Evolutionary conservation across 2,113 vertebrate genomes (phyloP), one percentile per base, ranked within the genome.

Genomic region (Eptatretus burgeri): DNA sequence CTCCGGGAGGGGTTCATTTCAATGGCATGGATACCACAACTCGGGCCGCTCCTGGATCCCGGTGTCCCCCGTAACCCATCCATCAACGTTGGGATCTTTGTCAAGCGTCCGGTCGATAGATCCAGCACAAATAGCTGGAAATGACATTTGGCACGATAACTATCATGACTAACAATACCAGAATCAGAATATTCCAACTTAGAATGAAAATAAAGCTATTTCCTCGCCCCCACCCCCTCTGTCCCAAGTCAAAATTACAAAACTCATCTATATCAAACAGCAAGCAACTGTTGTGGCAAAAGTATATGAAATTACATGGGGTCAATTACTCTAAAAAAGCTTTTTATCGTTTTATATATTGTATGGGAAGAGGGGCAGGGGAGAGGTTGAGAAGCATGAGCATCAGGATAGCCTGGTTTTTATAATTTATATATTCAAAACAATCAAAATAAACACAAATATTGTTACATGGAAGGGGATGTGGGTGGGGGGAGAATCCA

Each of bases 11-110:
- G 83, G 72, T 95, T 98, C 67, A 95, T 72, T 70, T 98, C 91
- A 4, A 94, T 94, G 64, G 89, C 89, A 17, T 98, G 91, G 72
- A 98, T 98, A 17, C 89, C 91, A 70, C 91, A 98, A 64, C 85
- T 82, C 74, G 88, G 84, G 56, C 56, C 56, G 27, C 27, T 41
- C 27, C 27, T 41, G 27, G 27, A 41, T 41, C 27, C 27, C 27
- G 27, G 27, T 41, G 27, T 41, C 27, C 27, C 27, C 27, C 27
- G 27, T 41, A 41, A 41, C 50, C 83, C 75, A 71, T 98, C 91
- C 71, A 83, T 93, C 71, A 98, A 73, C 75, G 95, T 89, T 65
- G 91, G 91, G 70, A 98, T 98, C 73, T 86, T 82, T 11, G 85
- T 98, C 66, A 94, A 93, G 70, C 91, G 81, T 66, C 82, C 81